A percentile compares a stretch with the other conserved stretches of the same genome.
Evolutionary conservation across 64 coral and sea anemone genomes (phyloP).

Genomic region (Pachyseris speciosa): DNA sequence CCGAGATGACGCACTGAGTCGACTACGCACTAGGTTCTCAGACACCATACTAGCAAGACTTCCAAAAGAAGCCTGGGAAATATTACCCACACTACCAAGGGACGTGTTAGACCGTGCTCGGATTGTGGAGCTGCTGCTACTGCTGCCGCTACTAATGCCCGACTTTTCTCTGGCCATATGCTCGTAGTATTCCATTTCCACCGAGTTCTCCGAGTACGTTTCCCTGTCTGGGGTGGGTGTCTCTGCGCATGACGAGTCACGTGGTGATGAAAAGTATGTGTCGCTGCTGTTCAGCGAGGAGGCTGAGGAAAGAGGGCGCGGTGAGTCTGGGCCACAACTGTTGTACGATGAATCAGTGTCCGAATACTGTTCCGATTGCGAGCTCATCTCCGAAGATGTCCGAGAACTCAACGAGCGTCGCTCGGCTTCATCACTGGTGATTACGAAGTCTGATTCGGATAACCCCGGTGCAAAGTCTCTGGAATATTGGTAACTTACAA

Average conservation of each 20-base stretch:
- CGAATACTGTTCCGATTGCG: slow-evolving; percentile 37
- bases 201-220: slow-evolving; percentile 45
- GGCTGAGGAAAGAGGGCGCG: slow-evolving; percentile 55
- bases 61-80: slow-evolving; percentile 55
- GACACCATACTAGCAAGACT: slow-evolving; percentile 39
- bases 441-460: background rate
- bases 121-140: slow-evolving; percentile 65
- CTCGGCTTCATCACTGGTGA: background rate
- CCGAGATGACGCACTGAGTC: slow-evolving; percentile 60
- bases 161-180: slow-evolving; percentile 33
- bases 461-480: background rate
- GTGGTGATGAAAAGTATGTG: slow-evolving; percentile 69
- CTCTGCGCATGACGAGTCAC: slow-evolving; percentile 19
- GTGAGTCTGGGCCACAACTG: slow-evolving; percentile 71
- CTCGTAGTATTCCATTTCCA: slow-evolving; percentile 58
- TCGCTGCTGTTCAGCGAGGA: slow-evolving; percentile 74
- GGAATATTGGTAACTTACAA: background rate
- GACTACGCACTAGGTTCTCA: slow-evolving; percentile 71
- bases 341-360: slow-evolving; percentile 93
- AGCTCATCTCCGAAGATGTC: slow-evolving; percentile 23
- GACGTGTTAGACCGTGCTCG: slow-evolving; percentile 37
- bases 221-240: slow-evolving; percentile 56
- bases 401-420: background rate
- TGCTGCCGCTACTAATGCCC: slow-evolving; percentile 4
- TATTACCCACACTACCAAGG: slow-evolving; percentile 26